Evolutionary conservation across 2,113 vertebrate genomes (phyloP).

Genomic region (Xiphorhynchus elegans): DNA sequence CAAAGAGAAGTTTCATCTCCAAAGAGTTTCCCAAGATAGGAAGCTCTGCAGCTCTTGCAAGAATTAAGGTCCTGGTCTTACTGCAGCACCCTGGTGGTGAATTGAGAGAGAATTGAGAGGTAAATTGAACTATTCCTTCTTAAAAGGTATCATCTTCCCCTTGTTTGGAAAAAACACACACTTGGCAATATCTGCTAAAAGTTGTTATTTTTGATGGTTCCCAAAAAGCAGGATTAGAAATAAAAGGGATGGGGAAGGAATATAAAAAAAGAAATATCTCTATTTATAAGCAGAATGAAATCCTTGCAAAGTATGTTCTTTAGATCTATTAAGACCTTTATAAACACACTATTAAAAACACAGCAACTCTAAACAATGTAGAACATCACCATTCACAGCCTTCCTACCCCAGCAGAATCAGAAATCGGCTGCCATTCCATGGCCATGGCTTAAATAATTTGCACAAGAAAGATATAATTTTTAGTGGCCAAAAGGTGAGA

Average conservation of each 20-base stretch:
- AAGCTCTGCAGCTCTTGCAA: neutral
- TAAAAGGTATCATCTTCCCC: neutral
- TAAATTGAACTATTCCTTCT: neutral
- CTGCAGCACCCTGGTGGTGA: neutral
- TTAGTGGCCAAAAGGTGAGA: neutral
- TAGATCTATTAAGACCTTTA: neutral
- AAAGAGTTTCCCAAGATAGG: neutral
- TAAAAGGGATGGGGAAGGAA: neutral
- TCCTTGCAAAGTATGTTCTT: neutral
- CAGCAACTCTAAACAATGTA: neutral
- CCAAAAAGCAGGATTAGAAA: neutral
- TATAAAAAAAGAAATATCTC: neutral
- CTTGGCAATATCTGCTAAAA: neutral
- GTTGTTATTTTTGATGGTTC: neutral
- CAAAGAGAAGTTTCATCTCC: neutral
- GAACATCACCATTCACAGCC: neutral
- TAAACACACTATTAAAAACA: constrained; percentile 1
- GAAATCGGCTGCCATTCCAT: neutral
- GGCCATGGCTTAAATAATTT: neutral
- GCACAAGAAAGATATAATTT: neutral
- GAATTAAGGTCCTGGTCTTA: neutral
- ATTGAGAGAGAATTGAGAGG: neutral
- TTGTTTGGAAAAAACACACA: neutral
- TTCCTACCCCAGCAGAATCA: neutral
- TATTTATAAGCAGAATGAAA: neutral